phyloP scores from a whole-genome alignment of 1,140 invertebrate species.

The Drosophila eugracilis region DNA sequence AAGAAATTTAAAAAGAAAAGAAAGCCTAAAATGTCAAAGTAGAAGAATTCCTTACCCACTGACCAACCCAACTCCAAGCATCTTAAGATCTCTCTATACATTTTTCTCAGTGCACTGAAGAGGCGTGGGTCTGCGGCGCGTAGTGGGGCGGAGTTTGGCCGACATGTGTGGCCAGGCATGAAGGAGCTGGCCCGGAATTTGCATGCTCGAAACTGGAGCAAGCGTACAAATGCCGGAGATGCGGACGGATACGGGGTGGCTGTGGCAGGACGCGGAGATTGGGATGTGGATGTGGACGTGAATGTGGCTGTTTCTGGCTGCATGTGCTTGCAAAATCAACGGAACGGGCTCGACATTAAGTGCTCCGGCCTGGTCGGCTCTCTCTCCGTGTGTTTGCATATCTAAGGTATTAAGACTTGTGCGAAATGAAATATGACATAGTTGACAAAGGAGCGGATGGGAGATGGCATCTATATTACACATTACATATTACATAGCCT shows the following conservation, averaged over 20 bases:
- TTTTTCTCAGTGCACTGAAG: slow-evolving; percentile 10
- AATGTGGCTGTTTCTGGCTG: slow-evolving; percentile 14
- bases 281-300: slow-evolving; percentile 10
- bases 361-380: slow-evolving; percentile 44
- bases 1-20: too few species aligned
- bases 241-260: slow-evolving; percentile 20
- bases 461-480: slow-evolving; percentile 61
- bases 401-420: slow-evolving; percentile 77
- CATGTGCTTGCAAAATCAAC: slow-evolving; percentile 54
- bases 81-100: neutral
- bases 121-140: slow-evolving; percentile 1
- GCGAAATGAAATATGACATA: slow-evolving; percentile 80
- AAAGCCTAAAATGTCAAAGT: too few species aligned
- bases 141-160: slow-evolving; percentile 40
- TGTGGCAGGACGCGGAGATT: neutral
- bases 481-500: slow-evolving; percentile 41
- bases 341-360: slow-evolving; percentile 72
- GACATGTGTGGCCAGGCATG: slow-evolving; percentile 81
- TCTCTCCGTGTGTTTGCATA: slow-evolving; percentile 19
- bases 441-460: slow-evolving; percentile 71
- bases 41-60: too few species aligned
- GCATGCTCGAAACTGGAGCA: slow-evolving; percentile 68
- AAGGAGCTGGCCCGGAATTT: slow-evolving; percentile 76
- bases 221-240: slow-evolving; percentile 47
- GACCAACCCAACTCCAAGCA: too few species aligned